Base-by-base conservation (phyloP, 2,888 invertebrate genomes). In the Aplocera efformata region DNA sequence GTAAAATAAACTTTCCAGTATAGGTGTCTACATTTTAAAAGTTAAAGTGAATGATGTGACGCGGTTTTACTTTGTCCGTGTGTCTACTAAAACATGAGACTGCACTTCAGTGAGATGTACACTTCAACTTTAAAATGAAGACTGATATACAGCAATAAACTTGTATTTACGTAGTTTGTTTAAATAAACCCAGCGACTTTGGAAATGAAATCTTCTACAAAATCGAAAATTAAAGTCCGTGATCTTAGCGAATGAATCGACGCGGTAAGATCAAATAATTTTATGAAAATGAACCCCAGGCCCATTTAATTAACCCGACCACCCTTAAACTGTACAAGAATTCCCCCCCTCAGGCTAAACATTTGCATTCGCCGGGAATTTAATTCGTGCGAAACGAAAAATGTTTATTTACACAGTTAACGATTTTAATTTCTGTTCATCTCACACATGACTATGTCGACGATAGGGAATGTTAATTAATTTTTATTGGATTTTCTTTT, bases 241-340 rank as follows among this genome's bases (percentile, higher is more conserved):
- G 59, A 73, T 77, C 65, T 69, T 59, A 53, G 62, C 56, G 64
- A 72, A 76, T 69, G 78, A 77, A 79, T 79, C 62, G 75, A 67
- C 56, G 61, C 58, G 68, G 73, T 59, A 72, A 79, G 76, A 81
- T 83, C 84, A 81, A 85, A 85, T 84, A 82, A 85, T 86, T 85
- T 79, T 78, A 79, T 73, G 80, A 83, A 85, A 88, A 82, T 82
- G 76, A 80, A 82, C 75, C 78, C 78, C 60, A 63, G 64, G 73
- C 72, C 76, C 80, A 81, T 86, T 88, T 84, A 86, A 85, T 88
- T 85, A 86, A 84, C 84, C 78, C 79, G 51, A 73, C 72, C 77
- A 76, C 78, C 78, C 73, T 67, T 76, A 72, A 79, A 80, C 69
- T 79, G 81, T 77, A 82, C 81, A 83, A 83, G 84, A 83, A 84